Evolutionary conservation across 1,140 invertebrate genomes (phyloP).

Genomic region (Aphis craccivora): DNA sequence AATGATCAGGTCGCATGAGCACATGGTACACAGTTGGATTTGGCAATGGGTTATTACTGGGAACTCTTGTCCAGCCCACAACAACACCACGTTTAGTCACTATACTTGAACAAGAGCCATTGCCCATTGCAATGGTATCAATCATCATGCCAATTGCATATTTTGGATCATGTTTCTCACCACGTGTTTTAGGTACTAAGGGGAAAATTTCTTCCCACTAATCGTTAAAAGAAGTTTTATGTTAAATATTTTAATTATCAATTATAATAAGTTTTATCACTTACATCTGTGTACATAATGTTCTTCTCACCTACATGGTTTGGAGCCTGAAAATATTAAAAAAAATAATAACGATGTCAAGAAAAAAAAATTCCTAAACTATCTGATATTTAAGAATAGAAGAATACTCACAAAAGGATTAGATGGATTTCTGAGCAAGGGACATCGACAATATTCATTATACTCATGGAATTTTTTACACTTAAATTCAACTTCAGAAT

Average conservation of each 20-base stretch:
- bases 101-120: not conserved
- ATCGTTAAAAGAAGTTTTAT: not conserved
- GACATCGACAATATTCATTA: constrained; percentile 31
- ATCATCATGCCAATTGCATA: constrained; percentile 47
- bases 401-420: not conserved
- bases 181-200: constrained; percentile 3
- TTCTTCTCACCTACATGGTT: not conserved
- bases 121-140: not conserved
- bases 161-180: constrained; percentile 23
- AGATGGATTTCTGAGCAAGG: not conserved
- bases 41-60: not conserved
- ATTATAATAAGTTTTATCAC: not conserved
- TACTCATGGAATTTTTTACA: constrained; percentile 18
- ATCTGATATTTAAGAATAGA: not conserved
- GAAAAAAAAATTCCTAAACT: not conserved
- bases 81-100: constrained; percentile 11
- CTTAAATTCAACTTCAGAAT: constrained; percentile 33
- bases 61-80: constrained; percentile 21
- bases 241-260: not conserved
- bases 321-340: constrained; percentile 20
- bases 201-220: constrained; percentile 43
- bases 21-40: constrained; percentile 9
- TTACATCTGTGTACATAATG: constrained; percentile 13
- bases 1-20: constrained; percentile 11
- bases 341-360: not conserved